Percentiles rank a stretch among this genome's conserved stretches.
Evolutionary conservation across 2,888 invertebrate species (phyloP).

Genomic region (Elegia similella): DNA sequence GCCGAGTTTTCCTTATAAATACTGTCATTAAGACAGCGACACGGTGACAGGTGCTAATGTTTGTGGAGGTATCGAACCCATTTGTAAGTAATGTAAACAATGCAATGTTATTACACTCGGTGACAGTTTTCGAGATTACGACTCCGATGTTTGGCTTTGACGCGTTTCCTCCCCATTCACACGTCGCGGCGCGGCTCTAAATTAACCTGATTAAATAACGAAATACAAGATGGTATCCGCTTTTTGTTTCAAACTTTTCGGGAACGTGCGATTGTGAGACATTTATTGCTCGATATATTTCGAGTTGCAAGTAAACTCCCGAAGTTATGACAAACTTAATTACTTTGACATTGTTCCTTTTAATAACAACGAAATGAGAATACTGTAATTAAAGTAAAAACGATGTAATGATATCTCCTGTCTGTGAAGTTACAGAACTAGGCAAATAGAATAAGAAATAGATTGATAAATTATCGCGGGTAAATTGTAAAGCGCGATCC

Average conservation of each 20-base stretch:
- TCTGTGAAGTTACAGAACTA: neutral
- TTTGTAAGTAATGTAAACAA: conserved; percentile 66
- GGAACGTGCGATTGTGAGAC: neutral
- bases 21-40: conserved; percentile 78
- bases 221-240: neutral
- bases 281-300: conserved; percentile 1
- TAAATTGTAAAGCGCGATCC: conserved; percentile 43
- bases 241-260: conserved; percentile 3
- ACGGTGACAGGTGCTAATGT: conserved; percentile 76
- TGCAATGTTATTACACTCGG: conserved; percentile 50
- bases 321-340: neutral
- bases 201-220: conserved; percentile 12
- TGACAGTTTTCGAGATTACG: conserved; percentile 42
- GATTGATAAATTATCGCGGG: conserved; percentile 44
- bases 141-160: conserved; percentile 29
- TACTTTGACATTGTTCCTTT: conserved; percentile 2
- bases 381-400: neutral
- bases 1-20: conserved; percentile 80
- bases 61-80: conserved; percentile 62
- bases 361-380: neutral
- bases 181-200: neutral
- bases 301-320: neutral
- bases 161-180: conserved; percentile 14
- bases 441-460: conserved; percentile 21
- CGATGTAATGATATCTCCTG: neutral